These are phyloP conservation scores for Ameiurus melas DNA, from an alignment of 2,113 vertebrate genomes.

Conservation along the genomic window DNA sequence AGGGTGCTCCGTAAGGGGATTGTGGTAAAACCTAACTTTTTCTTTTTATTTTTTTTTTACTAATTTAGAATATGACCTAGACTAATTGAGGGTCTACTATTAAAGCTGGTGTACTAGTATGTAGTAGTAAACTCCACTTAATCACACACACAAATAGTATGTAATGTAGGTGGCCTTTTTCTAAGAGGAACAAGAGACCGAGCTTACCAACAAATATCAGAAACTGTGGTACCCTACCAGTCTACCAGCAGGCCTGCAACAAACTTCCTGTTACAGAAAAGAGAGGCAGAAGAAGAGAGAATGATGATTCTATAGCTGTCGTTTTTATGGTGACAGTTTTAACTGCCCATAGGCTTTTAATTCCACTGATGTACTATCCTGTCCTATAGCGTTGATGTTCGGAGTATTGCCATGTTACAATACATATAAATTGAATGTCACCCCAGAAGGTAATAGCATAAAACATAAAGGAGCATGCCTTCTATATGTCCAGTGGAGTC, in stretches of 20 bases:
- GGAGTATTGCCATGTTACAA: not conserved
- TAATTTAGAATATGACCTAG: not conserved
- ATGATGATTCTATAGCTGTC: not conserved
- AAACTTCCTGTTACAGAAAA: not conserved
- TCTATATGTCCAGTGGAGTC: not conserved
- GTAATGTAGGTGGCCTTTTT: not conserved
- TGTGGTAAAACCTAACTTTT: not conserved
- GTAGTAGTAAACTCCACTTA: not conserved
- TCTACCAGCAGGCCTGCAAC: not conserved
- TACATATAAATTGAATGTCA: constrained; percentile 13
- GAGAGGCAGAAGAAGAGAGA: not conserved
- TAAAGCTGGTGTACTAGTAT: not conserved
- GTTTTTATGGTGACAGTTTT: constrained; percentile 1
- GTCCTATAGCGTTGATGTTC: not conserved
- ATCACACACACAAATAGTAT: not conserved
- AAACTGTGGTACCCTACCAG: not conserved
- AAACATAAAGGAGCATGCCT: not conserved
- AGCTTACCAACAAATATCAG: not conserved
- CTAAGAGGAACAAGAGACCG: not conserved
- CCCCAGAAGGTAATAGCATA: not conserved
- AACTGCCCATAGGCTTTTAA: constrained; percentile 7
- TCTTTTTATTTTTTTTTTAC: not conserved
- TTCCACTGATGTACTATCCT: constrained; percentile 3
- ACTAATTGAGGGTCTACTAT: not conserved
- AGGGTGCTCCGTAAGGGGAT: not conserved